phyloP scores from a whole-genome alignment of 2,797 vertebrate species.

The Enteromius paludinosus region DNA sequence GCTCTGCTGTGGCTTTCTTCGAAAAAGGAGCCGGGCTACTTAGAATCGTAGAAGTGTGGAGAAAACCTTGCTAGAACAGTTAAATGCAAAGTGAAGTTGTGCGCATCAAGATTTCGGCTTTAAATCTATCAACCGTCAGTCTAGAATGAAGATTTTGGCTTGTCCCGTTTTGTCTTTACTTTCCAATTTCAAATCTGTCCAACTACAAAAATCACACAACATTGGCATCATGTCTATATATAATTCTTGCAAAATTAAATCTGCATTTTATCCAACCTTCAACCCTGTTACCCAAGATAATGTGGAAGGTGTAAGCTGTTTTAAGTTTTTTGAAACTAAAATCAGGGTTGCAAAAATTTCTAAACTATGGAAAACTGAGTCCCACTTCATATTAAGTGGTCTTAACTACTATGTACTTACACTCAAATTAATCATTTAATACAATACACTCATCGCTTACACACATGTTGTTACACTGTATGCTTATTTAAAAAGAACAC shows the following conservation, averaged over 20 bases:
- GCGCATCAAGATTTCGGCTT: background rate
- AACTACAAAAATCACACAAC: background rate
- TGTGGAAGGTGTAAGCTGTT: background rate
- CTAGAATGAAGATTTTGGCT: background rate
- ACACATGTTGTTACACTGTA: background rate
- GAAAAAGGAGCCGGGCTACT: background rate
- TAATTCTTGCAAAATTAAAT: too few species aligned
- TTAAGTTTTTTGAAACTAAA: background rate
- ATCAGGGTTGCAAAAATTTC: background rate
- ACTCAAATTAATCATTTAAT: background rate
- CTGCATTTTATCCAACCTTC: background rate
- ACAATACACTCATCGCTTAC: background rate
- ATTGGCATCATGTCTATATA: background rate
- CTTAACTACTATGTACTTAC: background rate
- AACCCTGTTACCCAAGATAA: background rate
- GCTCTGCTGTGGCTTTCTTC: background rate
- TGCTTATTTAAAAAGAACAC: background rate
- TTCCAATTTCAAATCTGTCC: background rate
- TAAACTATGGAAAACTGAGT: background rate
- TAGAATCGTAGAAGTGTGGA: background rate
- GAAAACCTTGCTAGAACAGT: background rate
- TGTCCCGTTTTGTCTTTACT: background rate
- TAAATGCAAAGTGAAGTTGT: background rate
- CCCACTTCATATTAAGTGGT: background rate
- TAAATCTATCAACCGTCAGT: background rate